Evolutionary conservation across 2,797 vertebrate species (phyloP).

Genomic region (Pangasius krempfi): DNA sequence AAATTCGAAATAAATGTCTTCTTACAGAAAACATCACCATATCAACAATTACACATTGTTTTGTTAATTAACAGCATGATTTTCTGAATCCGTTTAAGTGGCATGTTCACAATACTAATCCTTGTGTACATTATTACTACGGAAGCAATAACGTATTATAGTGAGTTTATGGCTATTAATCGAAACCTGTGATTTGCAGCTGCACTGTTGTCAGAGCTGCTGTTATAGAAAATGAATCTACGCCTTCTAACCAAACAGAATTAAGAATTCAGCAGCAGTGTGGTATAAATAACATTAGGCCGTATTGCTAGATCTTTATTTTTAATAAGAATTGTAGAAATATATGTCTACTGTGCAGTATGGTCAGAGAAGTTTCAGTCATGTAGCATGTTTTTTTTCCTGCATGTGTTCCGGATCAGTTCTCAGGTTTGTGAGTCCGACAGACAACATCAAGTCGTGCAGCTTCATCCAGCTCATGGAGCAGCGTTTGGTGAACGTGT

Average conservation of each 20-base stretch:
- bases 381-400: background rate
- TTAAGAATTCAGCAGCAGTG: background rate
- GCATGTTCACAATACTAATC: no score
- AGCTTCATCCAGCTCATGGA: constrained; percentile 93
- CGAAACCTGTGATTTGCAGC: background rate
- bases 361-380: background rate
- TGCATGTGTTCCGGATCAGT: constrained; percentile 70
- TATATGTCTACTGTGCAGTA: background rate
- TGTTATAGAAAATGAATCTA: background rate
- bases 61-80: no score
- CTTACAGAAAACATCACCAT: background rate
- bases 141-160: no score
- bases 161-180: no score
- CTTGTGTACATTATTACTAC: background rate
- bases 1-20: background rate
- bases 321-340: background rate
- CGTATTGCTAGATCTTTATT: background rate
- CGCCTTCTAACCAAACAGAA: background rate
- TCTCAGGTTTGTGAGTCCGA: constrained; percentile 89
- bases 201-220: background rate
- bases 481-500: constrained; percentile 87
- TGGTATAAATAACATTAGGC: background rate
- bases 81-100: no score
- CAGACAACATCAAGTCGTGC: constrained; percentile 90
- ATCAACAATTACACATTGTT: background rate